These are phyloP conservation scores for Toxonevra muliebris DNA, from an alignment of 2,888 invertebrate species.

Conservation along the genomic window DNA sequence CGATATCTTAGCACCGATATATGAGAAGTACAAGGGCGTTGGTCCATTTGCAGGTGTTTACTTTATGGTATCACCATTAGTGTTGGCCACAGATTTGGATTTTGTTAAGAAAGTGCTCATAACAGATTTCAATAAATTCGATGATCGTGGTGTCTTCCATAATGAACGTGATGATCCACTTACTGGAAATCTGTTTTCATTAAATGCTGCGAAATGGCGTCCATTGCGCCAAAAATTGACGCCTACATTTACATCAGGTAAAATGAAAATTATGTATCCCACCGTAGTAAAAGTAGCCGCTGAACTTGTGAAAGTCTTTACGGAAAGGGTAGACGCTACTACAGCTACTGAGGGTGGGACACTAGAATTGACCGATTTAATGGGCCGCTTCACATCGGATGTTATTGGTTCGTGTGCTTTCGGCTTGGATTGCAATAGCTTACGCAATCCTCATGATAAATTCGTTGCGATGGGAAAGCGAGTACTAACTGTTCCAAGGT, in stretches of 20 bases:
- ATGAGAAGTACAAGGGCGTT: slow-evolving; percentile 36
- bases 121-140: slow-evolving; percentile 57
- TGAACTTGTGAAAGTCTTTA: slow-evolving; percentile 41
- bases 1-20: slow-evolving; percentile 31
- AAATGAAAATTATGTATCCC: slow-evolving; percentile 61
- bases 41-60: slow-evolving; percentile 51
- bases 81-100: slow-evolving; percentile 50
- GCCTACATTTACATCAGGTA: slow-evolving; percentile 58
- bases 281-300: slow-evolving; percentile 46
- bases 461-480: slow-evolving; percentile 48
- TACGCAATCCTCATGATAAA: slow-evolving; percentile 53
- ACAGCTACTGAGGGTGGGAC: neutral
- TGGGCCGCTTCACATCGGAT: slow-evolving; percentile 64
- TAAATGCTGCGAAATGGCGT: slow-evolving; percentile 63
- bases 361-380: slow-evolving; percentile 47
- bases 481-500: slow-evolving; percentile 37
- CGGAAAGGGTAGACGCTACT: neutral
- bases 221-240: slow-evolving; percentile 56
- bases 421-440: slow-evolving; percentile 63
- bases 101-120: slow-evolving; percentile 54
- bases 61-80: slow-evolving; percentile 45
- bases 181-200: slow-evolving; percentile 57
- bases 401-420: slow-evolving; percentile 65
- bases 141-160: slow-evolving; percentile 55
- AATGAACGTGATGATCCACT: slow-evolving; percentile 62